Evolutionary conservation across 2,113 vertebrate genomes (phyloP).

Genomic region (Stomatorhinus ivindoensis): DNA sequence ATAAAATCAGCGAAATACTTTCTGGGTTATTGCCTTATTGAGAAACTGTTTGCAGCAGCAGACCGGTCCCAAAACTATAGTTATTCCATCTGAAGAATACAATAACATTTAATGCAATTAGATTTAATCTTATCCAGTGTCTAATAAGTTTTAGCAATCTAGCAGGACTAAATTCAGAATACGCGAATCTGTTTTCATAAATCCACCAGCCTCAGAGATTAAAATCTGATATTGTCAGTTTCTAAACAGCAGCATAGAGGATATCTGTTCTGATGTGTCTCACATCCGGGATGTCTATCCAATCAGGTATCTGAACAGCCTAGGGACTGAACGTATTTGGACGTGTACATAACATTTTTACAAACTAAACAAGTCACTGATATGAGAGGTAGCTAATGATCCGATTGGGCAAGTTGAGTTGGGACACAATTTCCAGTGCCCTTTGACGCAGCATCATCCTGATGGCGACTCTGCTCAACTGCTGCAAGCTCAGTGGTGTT

Average conservation of each 20-base stretch:
- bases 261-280: background rate
- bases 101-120: background rate
- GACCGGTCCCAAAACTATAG: background rate
- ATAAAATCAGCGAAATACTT: background rate
- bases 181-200: background rate
- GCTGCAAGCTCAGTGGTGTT: constrained; percentile 68
- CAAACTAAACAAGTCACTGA: constrained; percentile 47
- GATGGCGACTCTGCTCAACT: constrained; percentile 74
- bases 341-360: background rate
- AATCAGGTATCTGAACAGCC: background rate
- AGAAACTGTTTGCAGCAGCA: background rate
- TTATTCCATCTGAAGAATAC: background rate
- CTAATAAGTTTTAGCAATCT: background rate
- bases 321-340: background rate
- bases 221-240: background rate
- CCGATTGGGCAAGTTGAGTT: constrained; percentile 67
- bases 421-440: constrained; percentile 57
- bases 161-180: background rate
- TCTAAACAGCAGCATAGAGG: background rate
- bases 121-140: background rate
- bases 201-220: background rate
- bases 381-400: constrained; percentile 77
- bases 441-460: constrained; percentile 61
- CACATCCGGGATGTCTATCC: background rate
- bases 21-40: background rate